Percentiles rank a stretch among this genome's conserved stretches.
phyloP scores from a whole-genome alignment of 2,888 invertebrate species.

The Apamea crenata region DNA sequence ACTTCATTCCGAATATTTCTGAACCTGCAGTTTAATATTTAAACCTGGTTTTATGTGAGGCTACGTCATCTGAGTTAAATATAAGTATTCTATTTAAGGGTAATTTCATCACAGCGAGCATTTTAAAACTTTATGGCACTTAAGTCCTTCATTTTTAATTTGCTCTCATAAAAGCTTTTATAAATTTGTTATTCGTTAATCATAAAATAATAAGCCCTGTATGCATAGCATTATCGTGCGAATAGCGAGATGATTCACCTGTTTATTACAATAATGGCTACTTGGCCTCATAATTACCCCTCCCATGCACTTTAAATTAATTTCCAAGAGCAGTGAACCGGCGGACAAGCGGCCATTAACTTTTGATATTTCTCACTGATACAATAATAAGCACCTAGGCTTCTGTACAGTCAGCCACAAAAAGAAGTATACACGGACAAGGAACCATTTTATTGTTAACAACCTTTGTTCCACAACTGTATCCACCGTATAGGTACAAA shows the following conservation, averaged over 20 bases:
- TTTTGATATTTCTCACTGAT: conserved; percentile 81
- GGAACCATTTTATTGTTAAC: not conserved
- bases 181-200: conserved; percentile 21
- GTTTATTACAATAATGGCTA: conserved; percentile 84
- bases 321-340: conserved; percentile 83
- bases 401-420: conserved; percentile 38
- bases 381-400: conserved; percentile 76
- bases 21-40: conserved; percentile 28
- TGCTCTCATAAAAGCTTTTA: conserved; percentile 25
- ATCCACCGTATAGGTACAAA: not conserved
- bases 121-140: conserved; percentile 17
- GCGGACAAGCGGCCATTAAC: conserved; percentile 79
- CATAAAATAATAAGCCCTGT: conserved; percentile 33
- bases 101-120: conserved; percentile 9
- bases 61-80: not conserved
- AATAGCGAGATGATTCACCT: conserved; percentile 81
- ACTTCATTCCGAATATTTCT: conserved; percentile 36
- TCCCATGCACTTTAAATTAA: conserved; percentile 88
- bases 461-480: not conserved
- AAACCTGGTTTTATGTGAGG: conserved; percentile 29
- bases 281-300: conserved; percentile 82
- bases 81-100: conserved; percentile 5
- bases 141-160: conserved; percentile 12
- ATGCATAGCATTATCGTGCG: conserved; percentile 75
- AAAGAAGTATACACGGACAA: not conserved